Evolutionary conservation across 2,113 vertebrate species (phyloP).

Genomic region (Phrynocephalus versicolor): DNA sequence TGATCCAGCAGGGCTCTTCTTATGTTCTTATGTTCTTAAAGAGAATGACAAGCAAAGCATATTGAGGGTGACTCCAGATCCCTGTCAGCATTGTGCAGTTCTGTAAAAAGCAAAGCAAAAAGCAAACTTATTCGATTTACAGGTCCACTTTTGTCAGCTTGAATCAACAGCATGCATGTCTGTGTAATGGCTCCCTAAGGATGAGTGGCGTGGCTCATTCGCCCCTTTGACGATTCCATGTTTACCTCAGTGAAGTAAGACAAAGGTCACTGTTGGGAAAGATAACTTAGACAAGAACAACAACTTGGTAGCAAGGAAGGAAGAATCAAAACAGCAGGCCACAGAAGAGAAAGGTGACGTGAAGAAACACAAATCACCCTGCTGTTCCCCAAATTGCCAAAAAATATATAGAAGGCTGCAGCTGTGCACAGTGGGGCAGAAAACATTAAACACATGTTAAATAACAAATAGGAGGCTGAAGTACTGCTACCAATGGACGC

Average conservation of each 20-base stretch:
- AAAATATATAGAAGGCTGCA: slow-evolving; percentile 79
- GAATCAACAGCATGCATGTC: slow-evolving; percentile 46
- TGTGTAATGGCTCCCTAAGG: slow-evolving; percentile 23
- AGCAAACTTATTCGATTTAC: slow-evolving; percentile 40
- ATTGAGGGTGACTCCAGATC: slow-evolving; percentile 33
- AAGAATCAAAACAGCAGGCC: slow-evolving; percentile 79
- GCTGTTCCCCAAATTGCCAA: slow-evolving; percentile 78
- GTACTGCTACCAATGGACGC: slow-evolving; percentile 81
- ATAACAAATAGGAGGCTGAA: slow-evolving; percentile 82
- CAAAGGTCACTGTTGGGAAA: slow-evolving; percentile 81
- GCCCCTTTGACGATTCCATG: slow-evolving; percentile 42
- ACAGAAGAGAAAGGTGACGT: slow-evolving; percentile 76
- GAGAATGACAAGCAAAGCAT: slow-evolving; percentile 42
- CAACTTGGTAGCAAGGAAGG: slow-evolving; percentile 73
- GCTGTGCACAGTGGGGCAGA: slow-evolving; percentile 81
- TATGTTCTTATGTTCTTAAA: slow-evolving; percentile 22
- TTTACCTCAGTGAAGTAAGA: slow-evolving; percentile 82
- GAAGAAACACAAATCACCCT: slow-evolving; percentile 80
- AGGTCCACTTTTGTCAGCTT: slow-evolving; percentile 29
- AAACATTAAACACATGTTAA: slow-evolving; percentile 84
- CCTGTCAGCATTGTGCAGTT: slow-evolving; percentile 50
- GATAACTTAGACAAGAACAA: slow-evolving; percentile 76
- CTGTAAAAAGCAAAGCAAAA: not conserved
- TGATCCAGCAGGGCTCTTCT: too few species aligned
- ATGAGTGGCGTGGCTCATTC: slow-evolving; percentile 40